These are phyloP conservation scores for Muntiacus muntjak DNA, from an alignment of 2,113 vertebrate species.

Conservation along the genomic window DNA sequence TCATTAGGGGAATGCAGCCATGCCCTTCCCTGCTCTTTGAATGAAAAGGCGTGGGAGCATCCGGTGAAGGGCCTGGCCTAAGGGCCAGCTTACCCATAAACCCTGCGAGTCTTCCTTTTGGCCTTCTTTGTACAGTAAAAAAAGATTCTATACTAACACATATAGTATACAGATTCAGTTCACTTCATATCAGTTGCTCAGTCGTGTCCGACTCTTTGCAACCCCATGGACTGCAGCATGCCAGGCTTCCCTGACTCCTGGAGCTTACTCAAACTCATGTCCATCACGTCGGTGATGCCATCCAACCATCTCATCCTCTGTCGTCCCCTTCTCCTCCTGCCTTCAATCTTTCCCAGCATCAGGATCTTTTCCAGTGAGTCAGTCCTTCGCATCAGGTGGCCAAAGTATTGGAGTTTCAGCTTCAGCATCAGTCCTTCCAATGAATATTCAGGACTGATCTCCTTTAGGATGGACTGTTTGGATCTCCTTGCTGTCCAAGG, in stretches of 20 bases:
- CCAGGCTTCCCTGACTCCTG: not conserved
- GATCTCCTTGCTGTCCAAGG: not conserved
- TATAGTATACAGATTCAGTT: not conserved
- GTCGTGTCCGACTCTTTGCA: fast-evolving
- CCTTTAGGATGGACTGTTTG: not conserved
- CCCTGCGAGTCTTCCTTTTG: not conserved
- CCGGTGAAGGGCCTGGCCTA: not conserved
- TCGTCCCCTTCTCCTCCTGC: not conserved
- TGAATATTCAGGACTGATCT: not conserved
- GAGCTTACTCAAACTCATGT: not conserved
- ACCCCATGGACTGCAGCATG: not conserved
- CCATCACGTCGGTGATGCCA: not conserved
- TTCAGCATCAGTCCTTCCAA: not conserved
- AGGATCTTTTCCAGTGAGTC: not conserved
- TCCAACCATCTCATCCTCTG: not conserved
- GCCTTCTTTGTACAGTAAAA: not conserved
- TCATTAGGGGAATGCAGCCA: not conserved
- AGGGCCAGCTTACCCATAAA: not conserved
- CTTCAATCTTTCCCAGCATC: not conserved
- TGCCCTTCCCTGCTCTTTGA: not conserved
- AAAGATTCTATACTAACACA: not conserved
- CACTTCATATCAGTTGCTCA: not conserved
- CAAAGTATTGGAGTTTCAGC: not conserved
- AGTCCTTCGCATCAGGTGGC: not conserved
- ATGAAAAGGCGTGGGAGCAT: not conserved